Percentiles rank a stretch among this genome's conserved stretches.
Evolutionary conservation across 2,888 invertebrate genomes (phyloP).

Genomic region (Onchidella celtica): DNA sequence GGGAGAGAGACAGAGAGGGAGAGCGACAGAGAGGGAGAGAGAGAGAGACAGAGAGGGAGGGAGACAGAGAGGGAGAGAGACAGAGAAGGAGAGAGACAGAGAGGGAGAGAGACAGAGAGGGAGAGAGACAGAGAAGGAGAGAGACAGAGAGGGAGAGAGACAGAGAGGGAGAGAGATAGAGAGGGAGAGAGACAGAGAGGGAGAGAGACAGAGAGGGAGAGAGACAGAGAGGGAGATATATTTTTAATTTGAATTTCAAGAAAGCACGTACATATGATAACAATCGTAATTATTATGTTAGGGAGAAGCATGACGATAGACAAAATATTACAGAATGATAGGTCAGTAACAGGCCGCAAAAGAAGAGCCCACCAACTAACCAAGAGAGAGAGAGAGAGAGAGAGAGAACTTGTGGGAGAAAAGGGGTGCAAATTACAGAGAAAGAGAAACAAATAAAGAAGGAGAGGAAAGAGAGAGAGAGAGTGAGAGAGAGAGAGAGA

Average conservation of each 20-base stretch:
- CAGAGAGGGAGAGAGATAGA: neutral
- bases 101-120: neutral
- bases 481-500: too few relatives aligned
- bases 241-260: neutral
- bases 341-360: too few relatives aligned
- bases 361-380: too few relatives aligned
- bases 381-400: too few relatives aligned
- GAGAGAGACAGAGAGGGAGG: neutral
- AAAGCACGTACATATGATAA: too few relatives aligned
- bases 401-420: too few relatives aligned
- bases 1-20: neutral
- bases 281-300: too few relatives aligned
- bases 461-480: too few relatives aligned
- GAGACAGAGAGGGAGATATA: neutral
- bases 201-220: neutral
- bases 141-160: neutral
- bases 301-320: too few relatives aligned
- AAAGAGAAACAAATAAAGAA: too few relatives aligned
- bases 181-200: neutral
- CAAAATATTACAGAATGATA: too few relatives aligned
- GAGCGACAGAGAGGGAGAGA: neutral
- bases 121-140: neutral
- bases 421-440: too few relatives aligned
- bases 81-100: neutral
- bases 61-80: neutral